A percentile compares a stretch with the other conserved stretches of the same genome.
Evolutionary conservation across 1,140 invertebrate species (phyloP).

Genomic region (Dendrolimus kikuchii): DNA sequence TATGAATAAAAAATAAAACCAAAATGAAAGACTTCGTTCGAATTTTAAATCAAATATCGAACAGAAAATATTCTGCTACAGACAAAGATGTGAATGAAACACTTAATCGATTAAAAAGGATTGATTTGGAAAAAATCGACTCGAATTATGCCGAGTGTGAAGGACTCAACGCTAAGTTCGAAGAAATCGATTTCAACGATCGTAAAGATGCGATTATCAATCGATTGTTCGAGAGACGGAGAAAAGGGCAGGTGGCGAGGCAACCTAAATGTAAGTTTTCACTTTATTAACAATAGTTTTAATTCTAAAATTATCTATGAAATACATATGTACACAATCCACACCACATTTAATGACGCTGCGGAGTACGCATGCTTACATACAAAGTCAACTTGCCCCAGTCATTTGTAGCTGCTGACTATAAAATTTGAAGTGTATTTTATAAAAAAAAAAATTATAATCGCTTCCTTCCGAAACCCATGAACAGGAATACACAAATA

Average conservation of each 20-base stretch:
- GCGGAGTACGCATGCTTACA: no score
- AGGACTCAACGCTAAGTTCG: slow-evolving; percentile 43
- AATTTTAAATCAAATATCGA: slow-evolving; percentile 71
- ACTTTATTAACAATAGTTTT: slow-evolving; percentile 7
- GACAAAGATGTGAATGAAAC: slow-evolving; percentile 41
- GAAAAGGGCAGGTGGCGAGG: slow-evolving; percentile 52
- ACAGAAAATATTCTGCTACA: slow-evolving; percentile 58
- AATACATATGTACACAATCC: no score
- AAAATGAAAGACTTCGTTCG: slow-evolving; percentile 74
- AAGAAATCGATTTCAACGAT: slow-evolving; percentile 39
- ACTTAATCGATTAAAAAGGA: slow-evolving; percentile 36
- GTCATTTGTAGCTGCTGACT: no score
- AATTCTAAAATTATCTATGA: not conserved
- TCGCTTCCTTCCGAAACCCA: no score
- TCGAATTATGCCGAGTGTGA: slow-evolving; percentile 48
- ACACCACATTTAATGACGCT: no score
- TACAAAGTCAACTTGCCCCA: no score
- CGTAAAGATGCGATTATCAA: slow-evolving; percentile 69
- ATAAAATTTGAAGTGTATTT: no score
- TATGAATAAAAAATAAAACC: slow-evolving; percentile 4
- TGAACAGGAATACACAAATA: no score
- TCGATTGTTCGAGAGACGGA: slow-evolving; percentile 66
- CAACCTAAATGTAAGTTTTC: slow-evolving; percentile 71
- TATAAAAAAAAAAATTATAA: no score
- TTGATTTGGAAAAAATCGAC: slow-evolving; percentile 37